These are phyloP conservation scores for Trichechus manatus DNA, from an alignment of 2,113 vertebrate species.

Conservation along the genomic window DNA sequence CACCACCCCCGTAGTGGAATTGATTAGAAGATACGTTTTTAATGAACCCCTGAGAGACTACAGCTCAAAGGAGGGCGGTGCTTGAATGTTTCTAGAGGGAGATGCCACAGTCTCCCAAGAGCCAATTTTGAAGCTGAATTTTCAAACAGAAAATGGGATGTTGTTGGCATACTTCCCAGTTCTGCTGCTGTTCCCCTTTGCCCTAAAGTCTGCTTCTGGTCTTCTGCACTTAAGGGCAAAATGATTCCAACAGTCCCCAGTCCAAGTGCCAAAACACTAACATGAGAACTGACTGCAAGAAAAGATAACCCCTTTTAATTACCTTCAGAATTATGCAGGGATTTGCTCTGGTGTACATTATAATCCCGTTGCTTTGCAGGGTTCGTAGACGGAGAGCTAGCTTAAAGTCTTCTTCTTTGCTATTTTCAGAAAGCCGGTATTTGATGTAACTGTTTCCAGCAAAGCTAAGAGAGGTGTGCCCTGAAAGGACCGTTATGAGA, in stretches of 20 bases:
- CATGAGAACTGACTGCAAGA: conserved; percentile 70
- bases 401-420: conserved; percentile 93
- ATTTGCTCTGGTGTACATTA: conserved; percentile 96
- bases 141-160: conserved; percentile 7
- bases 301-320: conserved; percentile 83
- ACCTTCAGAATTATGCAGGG: conserved; percentile 97
- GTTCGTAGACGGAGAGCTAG: conserved; percentile 96
- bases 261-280: conserved; percentile 76
- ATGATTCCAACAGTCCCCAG: conserved; percentile 73
- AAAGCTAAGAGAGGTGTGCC: conserved; percentile 97
- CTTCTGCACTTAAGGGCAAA: conserved; percentile 81
- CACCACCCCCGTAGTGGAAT: neutral
- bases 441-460: conserved; percentile 98
- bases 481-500: conserved; percentile 88
- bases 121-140: conserved; percentile 12
- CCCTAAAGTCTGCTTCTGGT: conserved; percentile 70
- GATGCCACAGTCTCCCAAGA: neutral
- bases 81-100: conserved; percentile 52
- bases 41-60: conserved; percentile 70
- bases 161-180: conserved; percentile 64
- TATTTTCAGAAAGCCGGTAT: conserved; percentile 94
- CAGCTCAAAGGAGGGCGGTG: conserved; percentile 34
- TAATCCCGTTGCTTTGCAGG: conserved; percentile 95
- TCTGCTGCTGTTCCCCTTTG: conserved; percentile 55
- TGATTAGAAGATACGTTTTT: conserved; percentile 65